Evolutionary conservation across 2,888 invertebrate species (phyloP), one percentile per base, ranked within the genome.

Genomic region (Spatulosminthurus flaviceps): DNA sequence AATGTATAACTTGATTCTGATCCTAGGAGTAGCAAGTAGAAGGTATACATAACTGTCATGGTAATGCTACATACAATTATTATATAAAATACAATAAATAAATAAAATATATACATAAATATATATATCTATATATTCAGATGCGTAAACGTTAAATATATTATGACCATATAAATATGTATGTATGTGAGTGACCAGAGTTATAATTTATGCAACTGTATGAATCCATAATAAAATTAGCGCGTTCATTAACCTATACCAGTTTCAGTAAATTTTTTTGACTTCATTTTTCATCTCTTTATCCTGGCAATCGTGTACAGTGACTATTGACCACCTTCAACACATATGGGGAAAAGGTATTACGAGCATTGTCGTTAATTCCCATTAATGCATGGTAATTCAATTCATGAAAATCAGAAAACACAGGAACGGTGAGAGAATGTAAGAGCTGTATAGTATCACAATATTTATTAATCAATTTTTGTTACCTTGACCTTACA

Each of bases 131-230:
- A 76, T 76, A 76, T 76, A 76, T 76, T 76, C 76, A 76, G 75
- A 75, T 76, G 67, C 76, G 76, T 76, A 67, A 76, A 64, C 67
- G 76, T 76, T 42, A 67, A 67, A 76, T 66, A 67, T 66, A 66
- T 61, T 76, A 76, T 76, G 67, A 74, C 74, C 64, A 61, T 75
- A n/a, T n/a, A 29, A 66, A 76, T 42, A 42, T 66, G 66, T 76
- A 76, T 76, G 76, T 76, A 76, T 76, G 76, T 76, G 74, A 80
- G 80, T 78, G 76, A 80, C 78, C 69, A 78, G 75, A 80, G 78
- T 69, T 78, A 79, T 60, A 61, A 71, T 80, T 67, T 80, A 80
- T 70, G 77, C 76, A 72, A 75, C 67, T 72, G 79, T 76, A 77
- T 80, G 79, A 77, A 61, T 66, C 67, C 41, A 72, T 72, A 71